Evolutionary conservation across 2,888 invertebrate species (phyloP).

Genomic region (Dyspetes luteomarginatus): DNA sequence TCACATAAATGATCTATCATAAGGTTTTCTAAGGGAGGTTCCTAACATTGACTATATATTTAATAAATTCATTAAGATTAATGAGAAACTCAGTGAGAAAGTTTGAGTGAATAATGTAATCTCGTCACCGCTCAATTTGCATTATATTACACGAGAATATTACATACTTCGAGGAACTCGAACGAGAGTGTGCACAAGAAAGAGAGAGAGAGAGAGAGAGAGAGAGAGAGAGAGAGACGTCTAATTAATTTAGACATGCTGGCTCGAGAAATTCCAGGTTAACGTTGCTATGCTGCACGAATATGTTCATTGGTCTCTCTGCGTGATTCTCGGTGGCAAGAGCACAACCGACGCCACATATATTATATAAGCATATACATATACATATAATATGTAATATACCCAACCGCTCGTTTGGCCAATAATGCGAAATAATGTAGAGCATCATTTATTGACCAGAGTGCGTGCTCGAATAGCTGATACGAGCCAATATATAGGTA

Average conservation of each 20-base stretch:
- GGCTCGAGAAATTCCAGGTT: constrained; percentile 64
- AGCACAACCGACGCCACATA: constrained; percentile 37
- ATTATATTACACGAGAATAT: constrained; percentile 9
- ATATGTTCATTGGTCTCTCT: constrained; percentile 59
- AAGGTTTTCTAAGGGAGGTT: too few species aligned
- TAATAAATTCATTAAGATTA: too few species aligned
- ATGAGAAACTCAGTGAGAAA: constrained; percentile 2
- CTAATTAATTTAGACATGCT: constrained; percentile 67
- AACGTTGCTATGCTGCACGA: constrained; percentile 57
- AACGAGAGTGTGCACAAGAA: too few species aligned
- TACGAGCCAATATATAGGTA: constrained; percentile 11
- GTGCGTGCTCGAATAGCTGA: constrained; percentile 40
- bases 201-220: constrained; percentile 7
- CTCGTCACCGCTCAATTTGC: constrained; percentile 22
- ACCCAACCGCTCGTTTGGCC: constrained; percentile 54
- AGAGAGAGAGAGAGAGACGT: constrained; percentile 30
- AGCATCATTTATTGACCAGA: constrained; percentile 60
- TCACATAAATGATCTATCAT: too few species aligned
- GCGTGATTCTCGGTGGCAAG: constrained; percentile 35
- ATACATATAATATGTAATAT: constrained; percentile 29
- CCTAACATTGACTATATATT: too few species aligned
- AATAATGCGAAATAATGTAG: constrained; percentile 65
- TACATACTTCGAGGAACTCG: constrained; percentile 9
- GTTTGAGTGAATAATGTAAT: background rate
- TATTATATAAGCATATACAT: constrained; percentile 9